Evolutionary conservation across 53 echinoderm and acorn worm species (phyloP), one percentile per base, ranked within the genome.

Genomic region (Henricia sp.): DNA sequence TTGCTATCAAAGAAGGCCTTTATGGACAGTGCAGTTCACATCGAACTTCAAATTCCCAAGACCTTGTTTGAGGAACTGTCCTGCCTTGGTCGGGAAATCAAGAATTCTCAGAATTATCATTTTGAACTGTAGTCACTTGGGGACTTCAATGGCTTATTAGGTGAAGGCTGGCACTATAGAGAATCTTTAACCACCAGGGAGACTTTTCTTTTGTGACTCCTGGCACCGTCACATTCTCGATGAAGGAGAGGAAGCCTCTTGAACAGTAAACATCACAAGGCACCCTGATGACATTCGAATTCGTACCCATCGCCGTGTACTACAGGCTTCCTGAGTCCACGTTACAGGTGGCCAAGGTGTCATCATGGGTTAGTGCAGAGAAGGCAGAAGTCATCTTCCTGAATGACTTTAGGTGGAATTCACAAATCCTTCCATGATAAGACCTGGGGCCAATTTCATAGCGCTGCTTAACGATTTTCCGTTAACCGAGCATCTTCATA

Each of bases 241-340:
- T 85, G 25, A 62, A 26, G 6, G 86, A 80, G 65, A 90, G 86
- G 42, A 59, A 59, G 63, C 86, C 90, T 9, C 85, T 90, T 19
- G 82, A 90, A 25, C 80, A 85, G 63, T 90, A 46, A 64, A 52
- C 80, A 13, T 21, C 62, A 24, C 72, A 85, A 8, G 90, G 85
- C 52, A 52, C 20, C 24, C 37, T 62, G 53, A n/a, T n/a, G n/a
- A n/a, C n/a, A n/a, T n/a, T n/a, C n/a, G n/a, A n/a, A n/a, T n/a
- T n/a, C n/a, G n/a, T n/a, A n/a, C n/a, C n/a, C n/a, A n/a, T n/a
- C n/a, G n/a, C n/a, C n/a, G n/a, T n/a, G n/a, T n/a, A n/a, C n/a
- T n/a, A n/a, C n/a, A n/a, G n/a, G n/a, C n/a, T n/a, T n/a, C n/a
- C n/a, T n/a, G n/a, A n/a, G n/a, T n/a, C n/a, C n/a, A n/a, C n/a